phyloP scores from a whole-genome alignment of 2,113 vertebrate genomes.

The Psephotus haematonotus region DNA sequence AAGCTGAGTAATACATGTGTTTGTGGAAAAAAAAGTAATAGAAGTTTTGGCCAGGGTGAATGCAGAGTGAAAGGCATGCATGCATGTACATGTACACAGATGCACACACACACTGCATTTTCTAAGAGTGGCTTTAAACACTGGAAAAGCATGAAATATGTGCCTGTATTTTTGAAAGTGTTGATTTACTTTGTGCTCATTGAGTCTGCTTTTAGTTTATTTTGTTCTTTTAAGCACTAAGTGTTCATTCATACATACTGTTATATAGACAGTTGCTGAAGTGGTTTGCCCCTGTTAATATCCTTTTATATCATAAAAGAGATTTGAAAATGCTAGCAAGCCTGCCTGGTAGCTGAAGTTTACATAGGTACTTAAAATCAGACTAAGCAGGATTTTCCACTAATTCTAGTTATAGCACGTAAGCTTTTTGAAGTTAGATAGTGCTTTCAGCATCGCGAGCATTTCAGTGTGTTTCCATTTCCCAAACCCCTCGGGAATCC shows the following conservation, averaged over 20 bases:
- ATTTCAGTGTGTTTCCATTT: background rate
- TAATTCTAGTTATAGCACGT: background rate
- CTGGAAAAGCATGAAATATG: background rate
- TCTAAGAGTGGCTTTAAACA: background rate
- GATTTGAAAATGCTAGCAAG: background rate
- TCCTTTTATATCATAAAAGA: background rate
- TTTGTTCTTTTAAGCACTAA: background rate
- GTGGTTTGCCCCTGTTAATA: background rate
- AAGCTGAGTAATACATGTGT: background rate
- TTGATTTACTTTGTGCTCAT: background rate
- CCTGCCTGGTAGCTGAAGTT: background rate
- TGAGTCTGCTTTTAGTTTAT: background rate
- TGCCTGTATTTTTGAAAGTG: background rate
- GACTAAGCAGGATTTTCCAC: background rate
- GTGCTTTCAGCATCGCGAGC: background rate
- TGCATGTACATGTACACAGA: background rate
- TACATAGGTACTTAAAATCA: background rate
- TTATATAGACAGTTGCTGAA: background rate
- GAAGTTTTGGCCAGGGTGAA: background rate
- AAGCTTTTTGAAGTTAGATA: background rate
- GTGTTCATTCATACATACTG: background rate
- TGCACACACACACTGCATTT: fast-evolving
- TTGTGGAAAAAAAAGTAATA: background rate
- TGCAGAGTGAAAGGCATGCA: background rate
- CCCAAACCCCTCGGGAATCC: background rate